Conservation (phyloP, 2,113 vertebrate species). For the Danio rerio region GRCz12tu NC_133194.1:34391001-34391500, state of each 20-base stretch:
- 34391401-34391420: too few relatives aligned
- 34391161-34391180: neutral
- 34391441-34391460: too few relatives aligned
- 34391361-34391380: too few relatives aligned
- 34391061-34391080: neutral
- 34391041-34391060: neutral
- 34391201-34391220: neutral
- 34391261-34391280: neutral
- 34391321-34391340: neutral
- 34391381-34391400: too few relatives aligned
- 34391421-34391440: too few relatives aligned
- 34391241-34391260: neutral
- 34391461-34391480: too few relatives aligned
- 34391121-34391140: neutral
- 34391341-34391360: too few relatives aligned
- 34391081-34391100: neutral
- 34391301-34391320: neutral
- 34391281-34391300: neutral
- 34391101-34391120: neutral
- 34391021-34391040: neutral
- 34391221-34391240: neutral
- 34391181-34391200: neutral
- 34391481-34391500: too few relatives aligned
- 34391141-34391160: neutral
- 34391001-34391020: neutral